Evolutionary conservation across 2,797 vertebrate species (phyloP), one percentile per base, ranked within the genome.

Genomic region (Ciconia nigra): DNA sequence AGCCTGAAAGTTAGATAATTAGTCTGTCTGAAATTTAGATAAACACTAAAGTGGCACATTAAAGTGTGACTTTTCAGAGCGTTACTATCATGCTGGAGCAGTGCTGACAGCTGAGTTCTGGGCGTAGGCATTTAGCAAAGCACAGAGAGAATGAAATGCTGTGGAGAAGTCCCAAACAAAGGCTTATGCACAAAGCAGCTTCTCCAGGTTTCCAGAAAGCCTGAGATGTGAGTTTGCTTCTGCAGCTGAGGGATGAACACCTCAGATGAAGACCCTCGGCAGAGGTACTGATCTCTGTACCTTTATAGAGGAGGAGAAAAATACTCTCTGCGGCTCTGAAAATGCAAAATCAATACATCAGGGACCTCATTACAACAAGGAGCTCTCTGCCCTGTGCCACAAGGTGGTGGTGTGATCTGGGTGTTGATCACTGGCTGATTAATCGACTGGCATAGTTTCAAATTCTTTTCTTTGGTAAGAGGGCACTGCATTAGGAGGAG

Each of bases 11-110:
- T 77, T 78, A 66, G 62, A n/a, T 76, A 82, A 89, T 82, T 94
- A 88, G 28, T 83, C 82, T 92, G 42, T n/a, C 83, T 90, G 81
- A 89, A 89, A 86, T 90, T 76, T 79, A 85, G 89, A 49, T 83
- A 73, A 96, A 76, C 28, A 49, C 59, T 70, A 1, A 89, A 93
- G 73, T 84, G 63, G 14, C 2, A 0, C 58, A 52, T 63, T 85
- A 13, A 83, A 83, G 22, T 35, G 37, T 77, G 79, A 58, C 52
- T 93, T 91, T 51, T 83, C 65, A 87, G 44, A 87, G 33, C 47
- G 70, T 79, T 82, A 62, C 58, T 47, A 44, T 87, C 26, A 5
- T 67, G 41, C n/a, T 55, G 0, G 4, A 87, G n/a, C 18, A 41
- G 28, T 33, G 67, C 84, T 83, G 78, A 80, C 63, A 91, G 71